Evolutionary conservation across 2,888 invertebrate genomes (phyloP).

Genomic region (Megaustenia siamemsis): DNA sequence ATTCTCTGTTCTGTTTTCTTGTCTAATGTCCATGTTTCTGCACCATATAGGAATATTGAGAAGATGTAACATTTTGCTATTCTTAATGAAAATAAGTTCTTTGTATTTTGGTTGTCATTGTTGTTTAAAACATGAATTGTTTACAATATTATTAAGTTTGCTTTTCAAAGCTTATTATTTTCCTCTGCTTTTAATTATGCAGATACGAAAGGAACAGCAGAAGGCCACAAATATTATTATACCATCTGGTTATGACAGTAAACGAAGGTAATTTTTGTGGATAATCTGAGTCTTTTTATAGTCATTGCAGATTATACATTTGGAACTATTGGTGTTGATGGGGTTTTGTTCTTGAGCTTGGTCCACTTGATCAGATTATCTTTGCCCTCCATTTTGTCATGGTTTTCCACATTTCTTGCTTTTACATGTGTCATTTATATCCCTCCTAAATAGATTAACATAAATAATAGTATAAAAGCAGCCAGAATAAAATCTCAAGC

Average conservation of each 20-base stretch:
- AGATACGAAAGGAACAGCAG: slow-evolving; percentile 49
- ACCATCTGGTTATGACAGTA: slow-evolving; percentile 43
- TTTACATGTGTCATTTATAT: no score
- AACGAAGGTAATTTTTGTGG: slow-evolving; percentile 51
- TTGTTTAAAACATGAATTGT: no score
- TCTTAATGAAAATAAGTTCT: no score
- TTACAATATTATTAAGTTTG: no score
- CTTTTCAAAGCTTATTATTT: not conserved
- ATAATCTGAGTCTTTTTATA: not conserved
- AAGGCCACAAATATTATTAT: slow-evolving; percentile 52
- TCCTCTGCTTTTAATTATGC: not conserved
- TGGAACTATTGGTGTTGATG: not conserved
- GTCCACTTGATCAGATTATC: not conserved
- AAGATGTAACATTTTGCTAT: no score
- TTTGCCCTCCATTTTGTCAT: not conserved
- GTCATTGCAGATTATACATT: not conserved
- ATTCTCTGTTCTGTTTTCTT: no score
- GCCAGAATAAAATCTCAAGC: no score
- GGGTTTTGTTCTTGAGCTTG: not conserved
- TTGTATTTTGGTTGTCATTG: no score
- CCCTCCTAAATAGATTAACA: no score
- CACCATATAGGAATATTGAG: no score
- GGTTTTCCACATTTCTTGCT: not conserved
- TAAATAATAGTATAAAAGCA: no score
- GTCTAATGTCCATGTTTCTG: no score